These are phyloP conservation scores for Leptonema lineaticorne DNA, from an alignment of 1,140 invertebrate species.

Conservation along the genomic window DNA sequence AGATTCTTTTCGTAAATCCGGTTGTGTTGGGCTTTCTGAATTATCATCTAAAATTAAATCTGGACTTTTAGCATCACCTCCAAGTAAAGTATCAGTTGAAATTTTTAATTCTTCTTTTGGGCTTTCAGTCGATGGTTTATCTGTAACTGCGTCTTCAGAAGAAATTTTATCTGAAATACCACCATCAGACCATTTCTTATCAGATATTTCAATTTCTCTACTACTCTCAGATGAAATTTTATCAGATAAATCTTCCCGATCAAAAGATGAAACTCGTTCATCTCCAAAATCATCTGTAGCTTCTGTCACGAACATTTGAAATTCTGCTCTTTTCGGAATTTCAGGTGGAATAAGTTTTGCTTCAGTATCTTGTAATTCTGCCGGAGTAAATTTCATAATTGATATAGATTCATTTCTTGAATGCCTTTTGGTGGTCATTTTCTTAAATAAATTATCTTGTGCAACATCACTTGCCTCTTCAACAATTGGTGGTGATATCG, in stretches of 20 bases:
- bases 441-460: slow-evolving; percentile 50
- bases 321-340: slow-evolving; percentile 44
- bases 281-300: slow-evolving; percentile 52
- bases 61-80: slow-evolving; percentile 26
- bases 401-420: slow-evolving; percentile 54
- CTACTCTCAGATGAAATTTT: slow-evolving; percentile 58
- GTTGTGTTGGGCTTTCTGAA: slow-evolving; percentile 9
- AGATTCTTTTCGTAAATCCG: slow-evolving; percentile 6
- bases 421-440: slow-evolving; percentile 52
- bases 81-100: slow-evolving; percentile 30
- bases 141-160: slow-evolving; percentile 56
- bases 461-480: slow-evolving; percentile 46
- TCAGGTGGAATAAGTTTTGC: slow-evolving; percentile 45
- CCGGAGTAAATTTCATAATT: slow-evolving; percentile 51
- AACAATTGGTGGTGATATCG: slow-evolving; percentile 45
- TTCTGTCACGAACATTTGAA: slow-evolving; percentile 56
- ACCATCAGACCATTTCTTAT: slow-evolving; percentile 55
- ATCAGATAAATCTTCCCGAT: slow-evolving; percentile 54
- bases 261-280: slow-evolving; percentile 47
- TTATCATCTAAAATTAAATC: slow-evolving; percentile 33
- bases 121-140: slow-evolving; percentile 51
- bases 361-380: slow-evolving; percentile 46
- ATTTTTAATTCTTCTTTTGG: slow-evolving; percentile 33
- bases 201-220: slow-evolving; percentile 55
- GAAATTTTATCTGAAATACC: slow-evolving; percentile 55